phyloP scores from a whole-genome alignment of 2,888 invertebrate species.

The Hecatera dysodea region DNA sequence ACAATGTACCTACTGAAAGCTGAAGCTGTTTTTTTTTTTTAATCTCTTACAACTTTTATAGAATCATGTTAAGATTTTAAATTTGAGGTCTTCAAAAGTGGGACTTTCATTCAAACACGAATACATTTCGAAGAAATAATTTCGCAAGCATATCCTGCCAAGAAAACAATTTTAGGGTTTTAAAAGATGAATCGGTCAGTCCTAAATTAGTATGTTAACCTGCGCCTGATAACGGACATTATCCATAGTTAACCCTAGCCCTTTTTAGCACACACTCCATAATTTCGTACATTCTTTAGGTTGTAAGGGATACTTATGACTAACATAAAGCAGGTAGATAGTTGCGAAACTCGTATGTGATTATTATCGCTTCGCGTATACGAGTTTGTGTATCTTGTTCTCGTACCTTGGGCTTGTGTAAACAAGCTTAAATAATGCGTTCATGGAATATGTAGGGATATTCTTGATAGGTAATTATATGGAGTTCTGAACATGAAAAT shows the following conservation, averaged over 20 bases:
- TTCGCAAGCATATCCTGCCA: constrained; percentile 6
- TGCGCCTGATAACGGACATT: constrained; percentile 49
- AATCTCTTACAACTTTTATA: background rate
- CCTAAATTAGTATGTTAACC: constrained; percentile 55
- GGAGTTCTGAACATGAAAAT: constrained; percentile 14
- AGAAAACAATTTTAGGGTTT: constrained; percentile 8
- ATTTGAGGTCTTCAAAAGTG: background rate
- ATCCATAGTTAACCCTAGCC: constrained; percentile 46
- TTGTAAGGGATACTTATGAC: constrained; percentile 56
- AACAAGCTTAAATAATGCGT: constrained; percentile 64
- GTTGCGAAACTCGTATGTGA: constrained; percentile 65
- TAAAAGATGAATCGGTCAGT: constrained; percentile 22
- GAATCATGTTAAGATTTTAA: background rate
- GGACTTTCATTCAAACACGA: constrained; percentile 2
- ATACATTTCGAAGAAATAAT: constrained; percentile 29
- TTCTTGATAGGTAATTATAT: constrained; percentile 39
- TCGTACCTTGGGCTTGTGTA: constrained; percentile 61
- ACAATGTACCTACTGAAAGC: too few relatives aligned
- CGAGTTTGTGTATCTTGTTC: constrained; percentile 60
- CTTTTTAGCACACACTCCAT: constrained; percentile 46
- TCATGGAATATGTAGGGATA: constrained; percentile 41
- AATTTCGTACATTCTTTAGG: constrained; percentile 56
- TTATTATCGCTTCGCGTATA: constrained; percentile 60
- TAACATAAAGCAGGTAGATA: constrained; percentile 58
- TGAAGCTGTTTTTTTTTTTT: too few relatives aligned